Percentiles rank a stretch among this genome's conserved stretches.
Conservation (phyloP, 2,113 vertebrate species). For the Polyodon spathula region DNA sequence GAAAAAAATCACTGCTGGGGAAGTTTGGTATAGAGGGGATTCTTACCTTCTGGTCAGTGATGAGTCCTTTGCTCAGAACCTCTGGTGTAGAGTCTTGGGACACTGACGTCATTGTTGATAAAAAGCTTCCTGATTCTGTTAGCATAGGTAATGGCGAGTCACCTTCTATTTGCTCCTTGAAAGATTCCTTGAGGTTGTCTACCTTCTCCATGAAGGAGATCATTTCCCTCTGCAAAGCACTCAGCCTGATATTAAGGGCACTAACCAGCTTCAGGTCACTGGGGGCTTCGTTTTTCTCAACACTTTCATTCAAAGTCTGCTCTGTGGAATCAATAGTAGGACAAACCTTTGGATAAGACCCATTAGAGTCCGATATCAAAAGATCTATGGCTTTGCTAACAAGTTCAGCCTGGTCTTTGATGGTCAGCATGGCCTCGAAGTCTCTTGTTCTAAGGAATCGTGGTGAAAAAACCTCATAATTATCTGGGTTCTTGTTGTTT, state of each 20-base stretch:
- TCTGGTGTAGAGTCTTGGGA: constrained; percentile 52
- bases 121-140: constrained; percentile 26
- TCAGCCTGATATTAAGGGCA: constrained; percentile 73
- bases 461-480: constrained; percentile 14
- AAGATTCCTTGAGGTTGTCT: constrained; percentile 51
- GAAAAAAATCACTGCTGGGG: constrained; percentile 28
- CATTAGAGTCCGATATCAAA: constrained; percentile 74
- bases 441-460: constrained; percentile 66
- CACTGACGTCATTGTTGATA: constrained; percentile 9
- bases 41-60: constrained; percentile 71
- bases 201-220: constrained; percentile 73
- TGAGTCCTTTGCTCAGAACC: constrained; percentile 48
- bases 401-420: constrained; percentile 77
- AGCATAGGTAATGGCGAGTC: constrained; percentile 35
- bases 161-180: constrained; percentile 56
- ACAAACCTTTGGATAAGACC: constrained; percentile 73
- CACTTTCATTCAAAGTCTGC: constrained; percentile 49
- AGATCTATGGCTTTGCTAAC: constrained; percentile 85
- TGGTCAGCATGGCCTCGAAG: constrained; percentile 66
- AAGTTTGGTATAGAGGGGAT: constrained; percentile 8
- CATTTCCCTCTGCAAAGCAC: constrained; percentile 76
- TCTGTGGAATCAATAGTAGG: constrained; percentile 63
- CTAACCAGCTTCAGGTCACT: constrained; percentile 71
- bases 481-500: constrained; percentile 24
- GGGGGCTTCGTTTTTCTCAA: constrained; percentile 62